Conservation (phyloP, 2,113 vertebrate genomes). For the Oncorhynchus masou region DNA sequence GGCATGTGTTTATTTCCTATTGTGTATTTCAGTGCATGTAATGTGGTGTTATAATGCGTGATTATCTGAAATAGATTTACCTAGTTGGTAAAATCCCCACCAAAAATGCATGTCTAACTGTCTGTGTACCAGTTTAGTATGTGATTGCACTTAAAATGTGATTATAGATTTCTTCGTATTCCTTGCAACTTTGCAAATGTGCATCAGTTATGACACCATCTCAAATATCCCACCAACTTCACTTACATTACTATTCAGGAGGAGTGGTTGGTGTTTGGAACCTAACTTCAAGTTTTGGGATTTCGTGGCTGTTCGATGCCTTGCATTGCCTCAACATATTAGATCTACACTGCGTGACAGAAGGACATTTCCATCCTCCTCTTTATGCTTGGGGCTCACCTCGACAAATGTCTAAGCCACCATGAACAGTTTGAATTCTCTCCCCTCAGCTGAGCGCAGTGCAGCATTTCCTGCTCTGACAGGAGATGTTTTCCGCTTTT, state of each 20-base stretch:
- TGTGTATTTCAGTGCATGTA: constrained; percentile 44
- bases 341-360: constrained; percentile 3
- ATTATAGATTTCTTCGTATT: neutral
- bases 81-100: neutral
- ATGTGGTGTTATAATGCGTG: constrained; percentile 31
- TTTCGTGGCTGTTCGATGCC: neutral
- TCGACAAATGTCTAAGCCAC: constrained; percentile 46
- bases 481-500: constrained; percentile 30
- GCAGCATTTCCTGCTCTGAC: constrained; percentile 37
- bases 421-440: constrained; percentile 45
- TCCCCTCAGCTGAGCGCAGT: constrained; percentile 24
- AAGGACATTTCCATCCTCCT: constrained; percentile 45
- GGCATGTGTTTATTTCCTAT: constrained; percentile 37
- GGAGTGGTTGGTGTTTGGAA: neutral
- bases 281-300: neutral
- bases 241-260: neutral
- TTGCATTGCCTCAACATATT: neutral
- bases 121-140: neutral
- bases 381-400: constrained; percentile 26
- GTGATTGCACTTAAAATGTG: too few species aligned
- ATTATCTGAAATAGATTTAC: constrained; percentile 24
- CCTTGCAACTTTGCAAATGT: neutral
- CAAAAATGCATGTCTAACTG: neutral
- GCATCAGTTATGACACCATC: neutral
- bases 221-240: neutral